Evolutionary conservation across 2,797 vertebrate genomes (phyloP).

Genomic region (Melanotaenia boesemani): DNA sequence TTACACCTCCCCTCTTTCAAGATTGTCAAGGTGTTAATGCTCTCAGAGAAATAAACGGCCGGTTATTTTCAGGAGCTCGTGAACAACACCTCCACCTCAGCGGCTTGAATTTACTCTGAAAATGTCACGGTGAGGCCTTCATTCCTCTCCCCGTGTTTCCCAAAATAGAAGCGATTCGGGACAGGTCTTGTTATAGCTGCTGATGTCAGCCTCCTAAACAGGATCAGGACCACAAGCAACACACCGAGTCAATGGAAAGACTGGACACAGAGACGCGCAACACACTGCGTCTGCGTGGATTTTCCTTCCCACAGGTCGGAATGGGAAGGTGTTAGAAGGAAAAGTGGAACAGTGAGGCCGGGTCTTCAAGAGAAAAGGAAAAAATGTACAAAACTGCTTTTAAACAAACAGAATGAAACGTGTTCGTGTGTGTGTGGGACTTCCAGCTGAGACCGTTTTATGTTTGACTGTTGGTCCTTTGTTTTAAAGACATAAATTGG

Average conservation of each 20-base stretch:
- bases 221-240: conserved; percentile 33
- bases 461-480: too few species aligned
- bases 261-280: conserved; percentile 15
- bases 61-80: conserved; percentile 83
- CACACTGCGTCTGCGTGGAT: too few species aligned
- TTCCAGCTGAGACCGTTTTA: too few species aligned
- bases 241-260: conserved; percentile 35
- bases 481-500: too few species aligned
- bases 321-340: too few species aligned
- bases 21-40: conserved; percentile 84
- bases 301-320: too few species aligned
- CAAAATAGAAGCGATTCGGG: conserved; percentile 76
- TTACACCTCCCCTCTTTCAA: conserved; percentile 31
- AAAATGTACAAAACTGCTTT: too few species aligned
- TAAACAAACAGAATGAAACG: too few species aligned
- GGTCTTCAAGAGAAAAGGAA: too few species aligned
- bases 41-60: conserved; percentile 81
- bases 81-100: conserved; percentile 73
- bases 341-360: too few species aligned
- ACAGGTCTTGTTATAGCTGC: conserved; percentile 41
- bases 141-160: conserved; percentile 56
- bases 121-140: conserved; percentile 75
- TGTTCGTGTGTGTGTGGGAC: too few species aligned
- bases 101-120: conserved; percentile 78
- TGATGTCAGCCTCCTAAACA: conserved; percentile 55